These are phyloP conservation scores for human (Homo sapiens) DNA, from an alignment of 2,113 vertebrate species.

Conservation along the genomic window DNA sequence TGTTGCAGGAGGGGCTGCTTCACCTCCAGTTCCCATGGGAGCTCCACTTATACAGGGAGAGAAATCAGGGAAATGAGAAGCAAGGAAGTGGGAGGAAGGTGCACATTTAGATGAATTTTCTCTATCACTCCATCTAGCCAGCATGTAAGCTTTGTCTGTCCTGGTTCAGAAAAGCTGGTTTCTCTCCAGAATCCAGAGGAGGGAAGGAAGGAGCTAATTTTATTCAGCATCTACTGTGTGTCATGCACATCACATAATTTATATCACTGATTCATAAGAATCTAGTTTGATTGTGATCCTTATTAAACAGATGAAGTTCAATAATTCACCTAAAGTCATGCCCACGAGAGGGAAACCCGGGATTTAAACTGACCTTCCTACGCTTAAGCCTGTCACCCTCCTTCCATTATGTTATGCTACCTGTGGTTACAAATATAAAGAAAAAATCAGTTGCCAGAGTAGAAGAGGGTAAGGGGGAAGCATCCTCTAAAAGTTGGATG, in stretches of 20 bases:
- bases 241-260: neutral
- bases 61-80: neutral
- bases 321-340: neutral
- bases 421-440: neutral
- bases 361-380: neutral
- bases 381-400: neutral
- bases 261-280: neutral
- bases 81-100: neutral
- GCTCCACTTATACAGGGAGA: neutral
- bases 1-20: neutral
- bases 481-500: neutral
- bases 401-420: neutral
- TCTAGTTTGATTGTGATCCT: neutral
- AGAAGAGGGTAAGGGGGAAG: neutral
- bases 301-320: neutral
- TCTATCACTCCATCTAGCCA: neutral
- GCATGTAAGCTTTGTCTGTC: neutral
- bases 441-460: neutral
- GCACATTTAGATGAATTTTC: neutral
- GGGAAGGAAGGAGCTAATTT: neutral
- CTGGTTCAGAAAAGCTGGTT: neutral
- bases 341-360: neutral
- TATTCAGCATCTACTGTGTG: neutral
- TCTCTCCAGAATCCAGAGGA: neutral
- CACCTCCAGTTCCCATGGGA: neutral